Percentiles rank a stretch among this genome's conserved stretches.
phyloP scores from a whole-genome alignment of 2,888 invertebrate species.

The Nasonia oneida region DNA sequence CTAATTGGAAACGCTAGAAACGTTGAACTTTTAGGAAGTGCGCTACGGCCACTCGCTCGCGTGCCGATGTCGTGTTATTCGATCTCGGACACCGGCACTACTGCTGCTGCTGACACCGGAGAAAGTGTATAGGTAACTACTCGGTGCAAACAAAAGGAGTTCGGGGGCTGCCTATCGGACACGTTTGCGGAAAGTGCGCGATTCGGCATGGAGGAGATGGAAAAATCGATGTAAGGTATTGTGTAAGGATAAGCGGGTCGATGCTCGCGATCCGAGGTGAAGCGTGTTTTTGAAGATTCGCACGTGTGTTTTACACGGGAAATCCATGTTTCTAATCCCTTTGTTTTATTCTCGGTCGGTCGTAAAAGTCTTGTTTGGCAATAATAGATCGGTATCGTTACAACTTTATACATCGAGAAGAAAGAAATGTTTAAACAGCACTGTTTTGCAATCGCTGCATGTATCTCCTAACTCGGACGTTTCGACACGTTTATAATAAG shows the following conservation, averaged over 20 bases:
- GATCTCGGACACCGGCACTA: conserved; percentile 14
- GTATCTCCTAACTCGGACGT: not conserved
- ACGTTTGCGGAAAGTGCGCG: conserved; percentile 17
- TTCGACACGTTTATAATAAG: not conserved
- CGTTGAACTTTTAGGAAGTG: conserved; percentile 40
- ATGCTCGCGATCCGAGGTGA: not conserved
- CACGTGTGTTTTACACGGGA: not conserved
- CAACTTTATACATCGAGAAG: not conserved
- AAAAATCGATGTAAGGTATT: not conserved
- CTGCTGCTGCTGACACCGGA: conserved; percentile 10
- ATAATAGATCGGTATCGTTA: conserved; percentile 28
- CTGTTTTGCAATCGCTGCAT: not conserved
- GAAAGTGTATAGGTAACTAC: conserved; percentile 19
- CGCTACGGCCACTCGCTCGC: conserved; percentile 1
- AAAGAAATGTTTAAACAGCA: not conserved
- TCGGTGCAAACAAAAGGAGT: conserved; percentile 23
- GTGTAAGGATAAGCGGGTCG: conserved; percentile 2
- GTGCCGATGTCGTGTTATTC: conserved; percentile 31
- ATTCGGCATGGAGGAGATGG: not conserved
- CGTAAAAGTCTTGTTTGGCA: conserved; percentile 29
- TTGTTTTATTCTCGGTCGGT: conserved; percentile 24
- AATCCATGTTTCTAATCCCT: conserved; percentile 15
- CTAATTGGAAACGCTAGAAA: conserved; percentile 27
- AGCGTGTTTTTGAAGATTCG: not conserved
- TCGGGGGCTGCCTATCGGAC: not conserved